A percentile compares a stretch with the other conserved stretches of the same genome.
These are phyloP conservation scores for Lutjanus campechanus DNA, from an alignment of 2,797 vertebrate species.

Conservation along the genomic window DNA sequence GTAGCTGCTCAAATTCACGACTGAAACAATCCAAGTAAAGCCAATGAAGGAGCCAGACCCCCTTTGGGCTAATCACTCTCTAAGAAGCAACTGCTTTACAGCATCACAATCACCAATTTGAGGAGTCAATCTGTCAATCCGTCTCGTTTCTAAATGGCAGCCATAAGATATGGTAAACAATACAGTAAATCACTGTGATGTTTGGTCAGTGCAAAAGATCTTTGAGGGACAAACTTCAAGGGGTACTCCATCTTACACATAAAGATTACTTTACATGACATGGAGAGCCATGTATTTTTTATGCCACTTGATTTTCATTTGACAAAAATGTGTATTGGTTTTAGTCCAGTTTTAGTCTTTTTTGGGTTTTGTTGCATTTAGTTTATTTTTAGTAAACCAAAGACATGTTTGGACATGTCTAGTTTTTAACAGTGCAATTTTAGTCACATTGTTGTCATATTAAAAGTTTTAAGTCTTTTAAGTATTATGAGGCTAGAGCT, in stretches of 20 bases:
- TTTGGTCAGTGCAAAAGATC: neutral
- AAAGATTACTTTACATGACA: neutral
- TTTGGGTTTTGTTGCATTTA: neutral
- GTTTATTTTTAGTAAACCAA: neutral
- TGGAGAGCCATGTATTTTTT: neutral
- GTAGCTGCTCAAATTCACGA: conserved; percentile 40
- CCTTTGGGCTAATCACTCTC: conserved; percentile 27
- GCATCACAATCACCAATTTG: neutral
- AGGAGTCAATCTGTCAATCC: neutral
- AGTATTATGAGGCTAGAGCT: neutral
- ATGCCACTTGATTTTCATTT: neutral
- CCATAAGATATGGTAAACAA: no score
- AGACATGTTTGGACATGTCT: no score
- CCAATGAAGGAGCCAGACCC: conserved; percentile 24
- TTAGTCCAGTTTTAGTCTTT: neutral
- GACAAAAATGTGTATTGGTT: neutral
- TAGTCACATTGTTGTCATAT: no score
- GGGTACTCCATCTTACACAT: neutral
- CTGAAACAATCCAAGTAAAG: conserved; percentile 39
- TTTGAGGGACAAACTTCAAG: neutral
- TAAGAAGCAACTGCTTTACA: neutral
- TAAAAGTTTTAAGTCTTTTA: neutral
- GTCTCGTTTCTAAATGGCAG: no score
- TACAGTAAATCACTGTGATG: neutral
- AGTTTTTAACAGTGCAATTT: no score